Evolutionary conservation across 2,888 invertebrate species (phyloP).

Genomic region (Eupithecia centaureata): DNA sequence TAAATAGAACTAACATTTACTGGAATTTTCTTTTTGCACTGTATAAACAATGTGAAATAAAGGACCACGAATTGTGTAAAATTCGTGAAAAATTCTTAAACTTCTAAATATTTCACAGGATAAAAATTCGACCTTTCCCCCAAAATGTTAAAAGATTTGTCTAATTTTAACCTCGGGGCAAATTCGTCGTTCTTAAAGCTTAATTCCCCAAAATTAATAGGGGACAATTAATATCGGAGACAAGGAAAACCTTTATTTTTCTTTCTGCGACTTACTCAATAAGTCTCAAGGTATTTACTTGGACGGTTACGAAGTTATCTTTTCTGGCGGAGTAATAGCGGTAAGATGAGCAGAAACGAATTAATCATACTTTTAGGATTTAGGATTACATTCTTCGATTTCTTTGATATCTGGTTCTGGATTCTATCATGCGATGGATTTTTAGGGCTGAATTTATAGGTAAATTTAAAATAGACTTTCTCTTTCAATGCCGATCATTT

Average conservation of each 20-base stretch:
- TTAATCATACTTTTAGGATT: too few relatives aligned
- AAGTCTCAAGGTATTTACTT: conserved; percentile 27
- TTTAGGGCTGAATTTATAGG: too few relatives aligned
- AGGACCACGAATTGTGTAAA: not conserved
- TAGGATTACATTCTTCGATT: too few relatives aligned
- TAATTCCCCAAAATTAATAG: conserved; percentile 17
- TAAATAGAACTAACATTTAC: not conserved
- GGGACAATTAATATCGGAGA: conserved; percentile 21
- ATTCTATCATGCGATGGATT: too few relatives aligned
- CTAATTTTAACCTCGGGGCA: conserved; percentile 11
- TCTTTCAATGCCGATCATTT: too few relatives aligned
- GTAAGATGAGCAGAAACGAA: too few relatives aligned
- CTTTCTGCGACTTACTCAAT: conserved; percentile 22
- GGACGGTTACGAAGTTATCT: conserved; percentile 29
- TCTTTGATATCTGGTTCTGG: too few relatives aligned
- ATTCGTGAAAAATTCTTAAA: not conserved
- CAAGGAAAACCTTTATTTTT: conserved; percentile 22
- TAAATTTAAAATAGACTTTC: too few relatives aligned
- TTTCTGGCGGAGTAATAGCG: conserved; percentile 8
- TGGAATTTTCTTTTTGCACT: not conserved
- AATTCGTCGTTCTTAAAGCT: conserved; percentile 1
- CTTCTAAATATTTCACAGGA: conserved; percentile 4
- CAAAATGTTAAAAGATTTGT: conserved; percentile 7
- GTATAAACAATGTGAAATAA: not conserved
- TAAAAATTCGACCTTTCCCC: not conserved